Evolutionary conservation across 2,113 vertebrate species (phyloP).

Genomic region (Pseudorectes ferrugineus): DNA sequence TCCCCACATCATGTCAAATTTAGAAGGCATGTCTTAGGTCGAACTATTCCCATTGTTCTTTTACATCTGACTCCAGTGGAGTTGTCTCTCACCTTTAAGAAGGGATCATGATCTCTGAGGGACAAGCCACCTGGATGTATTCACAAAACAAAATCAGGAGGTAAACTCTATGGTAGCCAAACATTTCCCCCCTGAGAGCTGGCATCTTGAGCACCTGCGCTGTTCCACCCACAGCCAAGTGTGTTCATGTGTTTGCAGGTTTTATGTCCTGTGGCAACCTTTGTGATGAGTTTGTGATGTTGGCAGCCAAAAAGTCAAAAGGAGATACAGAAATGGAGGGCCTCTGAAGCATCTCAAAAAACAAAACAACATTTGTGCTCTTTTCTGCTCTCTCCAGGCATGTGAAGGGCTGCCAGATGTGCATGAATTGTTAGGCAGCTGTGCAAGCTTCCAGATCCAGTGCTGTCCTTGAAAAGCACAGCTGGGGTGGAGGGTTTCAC

Average conservation of each 20-base stretch:
- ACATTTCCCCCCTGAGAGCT: accelerated
- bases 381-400: neutral
- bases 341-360: neutral
- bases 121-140: neutral
- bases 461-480: neutral
- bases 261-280: neutral
- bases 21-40: neutral
- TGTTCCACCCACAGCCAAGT: neutral
- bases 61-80: neutral
- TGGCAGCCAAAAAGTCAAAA: neutral
- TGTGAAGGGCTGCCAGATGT: accelerated
- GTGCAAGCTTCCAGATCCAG: neutral
- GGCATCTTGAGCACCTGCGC: neutral
- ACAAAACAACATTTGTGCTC: neutral
- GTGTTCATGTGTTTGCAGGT: neutral
- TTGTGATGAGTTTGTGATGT: neutral
- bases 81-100: neutral
- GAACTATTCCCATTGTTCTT: neutral
- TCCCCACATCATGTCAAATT: neutral
- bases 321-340: neutral
- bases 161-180: accelerated
- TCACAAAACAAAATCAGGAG: neutral
- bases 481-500: accelerated
- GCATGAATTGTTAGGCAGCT: neutral
- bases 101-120: neutral